Evolutionary conservation across 2,113 vertebrate genomes (phyloP).

Genomic region (Pipra filicauda): DNA sequence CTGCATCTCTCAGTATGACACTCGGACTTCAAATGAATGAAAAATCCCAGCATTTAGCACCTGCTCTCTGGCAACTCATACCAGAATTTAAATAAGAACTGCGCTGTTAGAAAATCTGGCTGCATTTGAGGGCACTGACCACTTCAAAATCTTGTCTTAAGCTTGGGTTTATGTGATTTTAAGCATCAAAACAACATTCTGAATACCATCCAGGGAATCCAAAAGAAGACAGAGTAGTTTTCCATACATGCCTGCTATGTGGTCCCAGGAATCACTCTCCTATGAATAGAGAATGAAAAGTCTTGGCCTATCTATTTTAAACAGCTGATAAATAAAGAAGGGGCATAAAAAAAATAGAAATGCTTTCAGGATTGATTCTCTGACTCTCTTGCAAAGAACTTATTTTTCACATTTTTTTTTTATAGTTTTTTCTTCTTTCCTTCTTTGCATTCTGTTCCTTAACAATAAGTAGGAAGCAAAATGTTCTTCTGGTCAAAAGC

Average conservation of each 20-base stretch:
- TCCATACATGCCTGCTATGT: neutral
- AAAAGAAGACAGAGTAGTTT: constrained; percentile 27
- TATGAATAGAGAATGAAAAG: constrained; percentile 26
- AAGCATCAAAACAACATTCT: constrained; percentile 12
- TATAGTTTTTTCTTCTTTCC: neutral
- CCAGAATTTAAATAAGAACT: constrained; percentile 7
- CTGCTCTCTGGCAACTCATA: constrained; percentile 20
- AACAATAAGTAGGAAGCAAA: constrained; percentile 8
- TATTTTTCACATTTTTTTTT: constrained; percentile 24
- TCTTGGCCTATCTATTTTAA: constrained; percentile 36
- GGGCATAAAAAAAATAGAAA: neutral
- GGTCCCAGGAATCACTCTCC: neutral
- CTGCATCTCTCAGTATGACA: neutral
- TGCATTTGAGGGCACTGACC: neutral
- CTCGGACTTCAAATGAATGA: constrained; percentile 30
- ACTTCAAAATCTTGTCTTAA: constrained; percentile 26
- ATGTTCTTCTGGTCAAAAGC: constrained; percentile 31
- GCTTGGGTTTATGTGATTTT: constrained; percentile 11
- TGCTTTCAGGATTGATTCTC: neutral
- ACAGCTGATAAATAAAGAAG: constrained; percentile 39
- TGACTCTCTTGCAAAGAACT: neutral
- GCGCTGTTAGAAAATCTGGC: neutral
- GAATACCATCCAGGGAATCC: neutral
- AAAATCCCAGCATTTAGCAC: constrained; percentile 30
- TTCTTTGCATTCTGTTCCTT: neutral